Evolutionary conservation across 1,140 invertebrate genomes (phyloP).

Genomic region (Halyomorpha halys): DNA sequence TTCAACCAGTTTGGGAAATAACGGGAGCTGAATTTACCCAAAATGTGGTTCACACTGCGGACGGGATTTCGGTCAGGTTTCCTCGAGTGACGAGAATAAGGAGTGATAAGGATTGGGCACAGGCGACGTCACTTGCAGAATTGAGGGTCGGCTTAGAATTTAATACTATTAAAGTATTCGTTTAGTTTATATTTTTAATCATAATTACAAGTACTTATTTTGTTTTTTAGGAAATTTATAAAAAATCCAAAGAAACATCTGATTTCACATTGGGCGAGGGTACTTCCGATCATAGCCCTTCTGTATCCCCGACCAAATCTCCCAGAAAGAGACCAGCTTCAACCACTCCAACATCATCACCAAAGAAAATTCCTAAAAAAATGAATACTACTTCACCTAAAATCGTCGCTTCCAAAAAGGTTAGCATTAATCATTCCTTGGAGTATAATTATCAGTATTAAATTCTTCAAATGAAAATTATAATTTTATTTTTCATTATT

Average conservation of each 20-base stretch:
- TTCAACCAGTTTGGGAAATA: conserved; percentile 85
- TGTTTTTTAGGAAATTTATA: conserved; percentile 24
- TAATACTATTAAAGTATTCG: too few species aligned
- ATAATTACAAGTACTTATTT: background rate
- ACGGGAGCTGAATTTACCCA: conserved; percentile 86
- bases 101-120: conserved; percentile 72
- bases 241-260: conserved; percentile 29
- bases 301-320: conserved; percentile 13
- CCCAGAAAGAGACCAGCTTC: conserved; percentile 6
- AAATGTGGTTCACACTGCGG: conserved; percentile 75
- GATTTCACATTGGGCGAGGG: conserved; percentile 24
- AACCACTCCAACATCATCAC: too few species aligned
- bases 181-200: background rate
- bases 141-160: conserved; percentile 41
- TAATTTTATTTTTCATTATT: too few species aligned
- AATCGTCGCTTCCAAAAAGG: too few species aligned
- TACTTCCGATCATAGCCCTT: background rate
- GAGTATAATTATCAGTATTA: too few species aligned
- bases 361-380: too few species aligned
- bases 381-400: too few species aligned
- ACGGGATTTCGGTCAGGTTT: conserved; percentile 86
- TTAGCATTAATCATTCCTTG: too few species aligned
- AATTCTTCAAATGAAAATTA: too few species aligned
- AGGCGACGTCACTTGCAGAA: conserved; percentile 68
- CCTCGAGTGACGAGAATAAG: conserved; percentile 76